These are phyloP conservation scores for Hemicentrotus pulcherrimus DNA, from an alignment of 35 echinoderm and acorn worm genomes.

Conservation along the genomic window DNA sequence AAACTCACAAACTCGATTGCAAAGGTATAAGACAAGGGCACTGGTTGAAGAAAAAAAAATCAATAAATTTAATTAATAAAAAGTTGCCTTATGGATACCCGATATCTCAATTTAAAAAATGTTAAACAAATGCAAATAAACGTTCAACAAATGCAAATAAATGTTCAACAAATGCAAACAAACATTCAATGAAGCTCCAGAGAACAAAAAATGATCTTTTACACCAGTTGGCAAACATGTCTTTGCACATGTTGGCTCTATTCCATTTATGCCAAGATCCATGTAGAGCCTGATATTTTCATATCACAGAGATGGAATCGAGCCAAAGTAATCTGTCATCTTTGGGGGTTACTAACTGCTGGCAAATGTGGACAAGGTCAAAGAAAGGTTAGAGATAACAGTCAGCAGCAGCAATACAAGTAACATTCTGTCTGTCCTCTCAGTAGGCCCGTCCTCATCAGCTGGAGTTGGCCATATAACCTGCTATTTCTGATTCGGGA, in stretches of 20 bases:
- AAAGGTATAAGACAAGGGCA: no score
- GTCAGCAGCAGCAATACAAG: neutral
- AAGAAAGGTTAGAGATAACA: conserved; percentile 15
- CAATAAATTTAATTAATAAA: no score
- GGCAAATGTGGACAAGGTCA: conserved; percentile 36
- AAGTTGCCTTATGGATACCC: no score
- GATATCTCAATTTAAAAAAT: no score
- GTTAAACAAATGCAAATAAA: no score
- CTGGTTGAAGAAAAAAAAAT: no score
- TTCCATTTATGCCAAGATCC: neutral
- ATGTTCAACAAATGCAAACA: neutral
- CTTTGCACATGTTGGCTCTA: neutral
- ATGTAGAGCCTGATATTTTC: neutral
- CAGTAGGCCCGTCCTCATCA: no score
- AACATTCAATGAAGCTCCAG: neutral
- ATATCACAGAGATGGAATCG: conserved; percentile 14
- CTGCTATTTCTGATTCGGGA: no score
- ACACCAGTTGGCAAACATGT: neutral
- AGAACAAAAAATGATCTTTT: neutral
- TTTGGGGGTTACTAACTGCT: conserved; percentile 23
- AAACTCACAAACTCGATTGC: no score
- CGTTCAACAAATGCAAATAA: no score
- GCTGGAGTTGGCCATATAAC: no score
- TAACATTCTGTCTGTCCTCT: neutral
- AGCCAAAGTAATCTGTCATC: conserved; percentile 40